These are phyloP conservation scores for Perca flavescens DNA, from an alignment of 2,113 vertebrate genomes.

Conservation along the genomic window DNA sequence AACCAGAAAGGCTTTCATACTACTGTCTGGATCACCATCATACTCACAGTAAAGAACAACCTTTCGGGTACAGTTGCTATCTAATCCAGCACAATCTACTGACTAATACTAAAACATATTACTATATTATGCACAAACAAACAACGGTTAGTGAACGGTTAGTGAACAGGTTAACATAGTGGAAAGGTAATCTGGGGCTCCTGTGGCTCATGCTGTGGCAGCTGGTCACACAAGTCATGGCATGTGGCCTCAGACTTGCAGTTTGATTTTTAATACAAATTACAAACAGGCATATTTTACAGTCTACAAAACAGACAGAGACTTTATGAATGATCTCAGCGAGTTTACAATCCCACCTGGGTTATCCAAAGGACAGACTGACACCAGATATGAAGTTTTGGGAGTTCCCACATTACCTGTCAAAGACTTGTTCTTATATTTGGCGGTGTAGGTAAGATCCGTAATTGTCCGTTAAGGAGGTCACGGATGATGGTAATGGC, in stretches of 20 bases:
- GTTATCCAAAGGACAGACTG: neutral
- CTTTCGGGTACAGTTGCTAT: neutral
- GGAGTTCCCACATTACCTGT: neutral
- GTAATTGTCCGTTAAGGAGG: neutral
- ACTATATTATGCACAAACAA: constrained; percentile 16
- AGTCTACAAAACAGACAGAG: neutral
- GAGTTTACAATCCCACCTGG: neutral
- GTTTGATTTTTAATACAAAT: neutral
- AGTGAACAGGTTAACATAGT: constrained; percentile 26
- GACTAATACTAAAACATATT: neutral
- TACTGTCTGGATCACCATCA: neutral
- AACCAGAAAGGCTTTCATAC: neutral
- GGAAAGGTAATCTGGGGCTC: neutral
- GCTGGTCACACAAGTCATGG: neutral
- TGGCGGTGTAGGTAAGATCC: neutral
- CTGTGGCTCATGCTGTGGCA: neutral
- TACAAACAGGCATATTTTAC: neutral
- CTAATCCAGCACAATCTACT: neutral
- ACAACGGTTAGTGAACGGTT: constrained; percentile 43
- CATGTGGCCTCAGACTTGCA: neutral
- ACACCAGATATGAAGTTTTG: neutral
- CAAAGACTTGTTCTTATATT: neutral
- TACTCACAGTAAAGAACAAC: neutral
- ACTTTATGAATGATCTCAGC: neutral
- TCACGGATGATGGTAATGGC: neutral